Conservation (phyloP, 2,888 invertebrate species). For the Hemaris fuciformis region DNA sequence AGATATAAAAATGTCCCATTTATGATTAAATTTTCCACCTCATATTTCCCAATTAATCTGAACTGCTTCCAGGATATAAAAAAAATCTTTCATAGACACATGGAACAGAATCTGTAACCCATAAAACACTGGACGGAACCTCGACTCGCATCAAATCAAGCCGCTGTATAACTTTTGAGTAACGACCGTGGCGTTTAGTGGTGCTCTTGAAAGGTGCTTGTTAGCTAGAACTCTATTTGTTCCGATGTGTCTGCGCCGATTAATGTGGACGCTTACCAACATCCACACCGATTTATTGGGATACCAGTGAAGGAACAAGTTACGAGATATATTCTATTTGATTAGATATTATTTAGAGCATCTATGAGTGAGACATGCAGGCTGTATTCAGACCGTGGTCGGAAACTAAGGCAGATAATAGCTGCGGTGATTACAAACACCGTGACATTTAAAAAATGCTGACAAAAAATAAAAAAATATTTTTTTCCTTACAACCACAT, state of each 20-base stretch:
- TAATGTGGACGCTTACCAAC: not conserved
- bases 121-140: not conserved
- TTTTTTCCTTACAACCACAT: too few relatives aligned
- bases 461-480: too few relatives aligned
- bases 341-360: too few relatives aligned
- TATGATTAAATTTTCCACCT: too few relatives aligned
- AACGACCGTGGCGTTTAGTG: slow-evolving; percentile 13
- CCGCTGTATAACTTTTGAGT: not conserved
- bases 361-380: too few relatives aligned
- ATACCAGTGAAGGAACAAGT: not conserved
- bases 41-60: too few relatives aligned
- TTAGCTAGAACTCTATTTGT: slow-evolving; percentile 48
- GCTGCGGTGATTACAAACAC: too few relatives aligned
- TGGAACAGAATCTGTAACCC: not conserved
- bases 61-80: too few relatives aligned
- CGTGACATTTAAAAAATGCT: too few relatives aligned
- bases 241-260: slow-evolving; percentile 28
- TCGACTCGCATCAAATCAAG: not conserved
- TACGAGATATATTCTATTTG: not conserved
- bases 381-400: too few relatives aligned
- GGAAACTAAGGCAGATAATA: too few relatives aligned
- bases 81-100: not conserved
- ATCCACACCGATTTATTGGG: slow-evolving; percentile 20
- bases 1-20: too few relatives aligned
- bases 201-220: slow-evolving; percentile 34